A percentile compares a stretch with the other conserved stretches of the same genome.
Conservation (phyloP, 2,888 invertebrate species). For the Copidosoma aretas region DNA sequence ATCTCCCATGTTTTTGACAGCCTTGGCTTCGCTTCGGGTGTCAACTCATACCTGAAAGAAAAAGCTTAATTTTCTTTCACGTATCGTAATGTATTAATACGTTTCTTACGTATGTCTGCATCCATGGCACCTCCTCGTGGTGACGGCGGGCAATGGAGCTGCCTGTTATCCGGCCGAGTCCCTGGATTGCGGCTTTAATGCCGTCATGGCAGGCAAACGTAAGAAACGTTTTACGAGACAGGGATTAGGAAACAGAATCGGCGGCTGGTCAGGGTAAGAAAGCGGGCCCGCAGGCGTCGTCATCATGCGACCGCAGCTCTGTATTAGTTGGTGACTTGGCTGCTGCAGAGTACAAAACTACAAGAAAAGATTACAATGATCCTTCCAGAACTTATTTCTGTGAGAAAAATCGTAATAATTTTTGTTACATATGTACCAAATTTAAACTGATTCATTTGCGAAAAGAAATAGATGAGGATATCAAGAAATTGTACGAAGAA, state of each 20-base stretch:
- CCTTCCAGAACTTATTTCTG: too few species aligned
- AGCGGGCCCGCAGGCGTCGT: constrained; percentile 36
- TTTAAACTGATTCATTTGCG: too few species aligned
- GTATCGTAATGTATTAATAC: too few species aligned
- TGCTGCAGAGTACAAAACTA: background rate
- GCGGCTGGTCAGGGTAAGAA: constrained; percentile 27
- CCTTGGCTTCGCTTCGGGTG: too few species aligned
- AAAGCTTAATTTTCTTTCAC: too few species aligned
- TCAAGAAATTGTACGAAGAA: too few species aligned
- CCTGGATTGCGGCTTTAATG: constrained; percentile 34
- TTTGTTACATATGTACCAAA: too few species aligned
- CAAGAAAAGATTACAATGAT: background rate
- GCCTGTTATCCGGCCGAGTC: constrained; percentile 30
- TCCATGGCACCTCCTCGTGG: constrained; percentile 19
- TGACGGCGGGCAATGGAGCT: constrained; percentile 12
- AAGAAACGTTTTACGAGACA: constrained; percentile 29
- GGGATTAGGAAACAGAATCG: constrained; percentile 37
- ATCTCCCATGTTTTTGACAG: too few species aligned
- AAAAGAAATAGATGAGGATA: too few species aligned
- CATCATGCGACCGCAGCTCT: constrained; percentile 5
- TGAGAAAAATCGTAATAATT: too few species aligned
- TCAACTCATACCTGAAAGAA: too few species aligned
- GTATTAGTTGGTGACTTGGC: background rate
- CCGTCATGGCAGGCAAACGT: constrained; percentile 37
- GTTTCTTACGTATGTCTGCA: too few species aligned